phyloP scores from a whole-genome alignment of 1,140 invertebrate species.

The Drosophila aff. region DNA sequence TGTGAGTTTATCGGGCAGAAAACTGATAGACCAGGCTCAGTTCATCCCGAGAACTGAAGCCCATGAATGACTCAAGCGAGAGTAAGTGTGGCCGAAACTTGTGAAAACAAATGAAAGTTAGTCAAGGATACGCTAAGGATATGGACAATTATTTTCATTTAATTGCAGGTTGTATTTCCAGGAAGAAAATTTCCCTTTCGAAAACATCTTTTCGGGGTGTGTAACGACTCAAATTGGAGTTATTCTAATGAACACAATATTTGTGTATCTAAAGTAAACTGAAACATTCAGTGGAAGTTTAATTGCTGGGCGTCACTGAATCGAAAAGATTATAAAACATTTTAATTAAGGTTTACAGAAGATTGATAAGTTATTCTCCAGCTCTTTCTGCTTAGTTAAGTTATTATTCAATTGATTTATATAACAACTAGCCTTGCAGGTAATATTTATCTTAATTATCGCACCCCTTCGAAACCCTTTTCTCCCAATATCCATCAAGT shows the following conservation, averaged over 20 bases:
- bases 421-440: constrained; percentile 3
- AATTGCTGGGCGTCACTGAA: neutral
- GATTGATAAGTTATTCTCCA: too few relatives aligned
- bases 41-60: neutral
- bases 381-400: too few relatives aligned
- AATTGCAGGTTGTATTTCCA: neutral
- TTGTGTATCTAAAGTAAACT: neutral
- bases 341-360: neutral
- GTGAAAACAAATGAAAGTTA: constrained; percentile 38
- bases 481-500: constrained; percentile 3
- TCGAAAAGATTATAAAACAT: neutral
- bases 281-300: neutral
- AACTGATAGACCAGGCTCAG: constrained; percentile 23
- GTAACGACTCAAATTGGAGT: neutral
- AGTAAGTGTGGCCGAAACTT: constrained; percentile 17
- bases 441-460: constrained; percentile 68
- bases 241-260: neutral
- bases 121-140: constrained; percentile 12
- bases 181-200: neutral
- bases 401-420: constrained; percentile 11
- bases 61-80: constrained; percentile 1
- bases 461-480: constrained; percentile 32
- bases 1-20: constrained; percentile 32
- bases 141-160: constrained; percentile 28
- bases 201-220: neutral